Conservation (phyloP, 2,888 invertebrate species). For the Ganaspis brasiliensis region DNA sequence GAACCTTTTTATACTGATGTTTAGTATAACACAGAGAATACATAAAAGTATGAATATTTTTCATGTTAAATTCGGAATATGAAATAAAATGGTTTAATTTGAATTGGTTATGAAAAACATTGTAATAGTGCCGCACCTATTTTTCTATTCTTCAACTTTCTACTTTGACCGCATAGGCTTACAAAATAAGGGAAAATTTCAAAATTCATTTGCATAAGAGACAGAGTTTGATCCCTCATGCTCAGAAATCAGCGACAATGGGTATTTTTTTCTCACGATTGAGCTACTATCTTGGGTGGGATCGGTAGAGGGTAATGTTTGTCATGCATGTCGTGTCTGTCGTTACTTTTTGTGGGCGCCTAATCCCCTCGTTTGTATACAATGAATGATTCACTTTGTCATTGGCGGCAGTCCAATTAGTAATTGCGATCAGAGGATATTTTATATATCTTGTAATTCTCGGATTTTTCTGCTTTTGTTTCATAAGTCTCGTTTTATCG, state of each 20-base stretch:
- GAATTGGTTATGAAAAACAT: too few relatives aligned
- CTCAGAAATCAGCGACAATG: slow-evolving; percentile 34
- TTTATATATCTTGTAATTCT: slow-evolving; percentile 6
- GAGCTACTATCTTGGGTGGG: slow-evolving; percentile 2
- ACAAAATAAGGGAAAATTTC: slow-evolving; percentile 22
- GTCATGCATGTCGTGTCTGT: slow-evolving; percentile 25
- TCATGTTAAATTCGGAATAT: too few relatives aligned
- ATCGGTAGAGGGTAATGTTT: slow-evolving; percentile 26
- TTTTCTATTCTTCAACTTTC: too few relatives aligned
- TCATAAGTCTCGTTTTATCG: slow-evolving; percentile 12
- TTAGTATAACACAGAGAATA: too few relatives aligned
- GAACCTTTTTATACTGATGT: too few relatives aligned
- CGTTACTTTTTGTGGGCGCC: slow-evolving; percentile 37
- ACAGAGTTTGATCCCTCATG: slow-evolving; percentile 1
- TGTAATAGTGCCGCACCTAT: too few relatives aligned
- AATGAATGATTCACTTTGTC: slow-evolving; percentile 41
- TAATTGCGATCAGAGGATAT: slow-evolving; percentile 39
- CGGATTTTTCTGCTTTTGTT: slow-evolving; percentile 2
- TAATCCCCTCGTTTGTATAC: slow-evolving; percentile 40
- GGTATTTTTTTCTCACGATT: slow-evolving; percentile 42
- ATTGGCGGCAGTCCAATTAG: slow-evolving; percentile 43
- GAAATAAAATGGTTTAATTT: too few relatives aligned
- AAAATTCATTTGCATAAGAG: slow-evolving; percentile 30
- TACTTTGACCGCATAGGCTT: neutral
- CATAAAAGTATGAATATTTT: too few relatives aligned